These are phyloP conservation scores for Julus scanicus DNA, from an alignment of 2,888 invertebrate genomes.

Conservation along the genomic window DNA sequence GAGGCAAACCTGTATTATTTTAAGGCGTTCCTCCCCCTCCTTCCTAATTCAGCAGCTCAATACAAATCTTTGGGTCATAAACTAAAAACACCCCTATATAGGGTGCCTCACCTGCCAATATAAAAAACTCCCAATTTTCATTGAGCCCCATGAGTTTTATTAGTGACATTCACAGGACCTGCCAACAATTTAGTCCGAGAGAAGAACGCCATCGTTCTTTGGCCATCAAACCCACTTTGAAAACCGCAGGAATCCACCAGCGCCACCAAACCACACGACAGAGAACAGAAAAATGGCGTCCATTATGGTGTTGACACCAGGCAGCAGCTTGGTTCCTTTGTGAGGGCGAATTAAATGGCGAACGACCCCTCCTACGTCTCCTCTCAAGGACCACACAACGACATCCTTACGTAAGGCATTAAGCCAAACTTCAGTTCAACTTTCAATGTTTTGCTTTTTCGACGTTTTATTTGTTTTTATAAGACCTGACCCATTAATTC, in stretches of 20 bases:
- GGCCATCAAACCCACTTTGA: neutral
- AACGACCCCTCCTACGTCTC: neutral
- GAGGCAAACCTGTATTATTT: neutral
- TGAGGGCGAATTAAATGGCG: neutral
- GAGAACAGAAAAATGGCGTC: constrained; percentile 16
- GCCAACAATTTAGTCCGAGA: neutral
- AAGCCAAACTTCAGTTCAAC: neutral
- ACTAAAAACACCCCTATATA: neutral
- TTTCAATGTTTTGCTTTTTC: neutral
- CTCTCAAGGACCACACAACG: constrained; percentile 10
- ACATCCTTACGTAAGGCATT: neutral
- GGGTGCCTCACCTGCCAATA: neutral
- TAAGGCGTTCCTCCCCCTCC: neutral
- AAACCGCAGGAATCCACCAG: neutral
- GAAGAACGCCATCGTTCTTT: neutral
- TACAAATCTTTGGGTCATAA: neutral
- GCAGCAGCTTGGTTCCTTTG: neutral
- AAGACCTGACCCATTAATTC: neutral
- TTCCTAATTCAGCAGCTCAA: neutral
- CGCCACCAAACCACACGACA: neutral
- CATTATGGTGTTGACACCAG: constrained; percentile 7
- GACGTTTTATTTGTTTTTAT: constrained; percentile 8
- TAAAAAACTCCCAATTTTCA: neutral
- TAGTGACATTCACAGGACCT: neutral
- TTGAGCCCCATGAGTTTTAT: neutral